A percentile compares a stretch with the other conserved stretches of the same genome.
Conservation (phyloP, 2,797 vertebrate species). For the Centroberyx gerrardi region DNA sequence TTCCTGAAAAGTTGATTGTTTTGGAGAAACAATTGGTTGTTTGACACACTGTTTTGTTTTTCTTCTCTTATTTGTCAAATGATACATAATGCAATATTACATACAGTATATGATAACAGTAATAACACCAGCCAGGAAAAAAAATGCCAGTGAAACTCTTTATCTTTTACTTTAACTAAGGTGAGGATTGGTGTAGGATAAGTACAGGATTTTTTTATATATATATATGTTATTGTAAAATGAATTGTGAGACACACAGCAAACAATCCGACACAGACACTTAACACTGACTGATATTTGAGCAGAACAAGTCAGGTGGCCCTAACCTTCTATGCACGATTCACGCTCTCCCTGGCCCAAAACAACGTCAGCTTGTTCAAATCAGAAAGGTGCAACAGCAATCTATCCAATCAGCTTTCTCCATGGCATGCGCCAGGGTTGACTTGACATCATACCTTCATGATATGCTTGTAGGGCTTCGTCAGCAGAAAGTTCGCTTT, state of each 20-base stretch:
- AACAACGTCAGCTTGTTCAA: slow-evolving; percentile 8
- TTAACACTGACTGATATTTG: slow-evolving; percentile 27
- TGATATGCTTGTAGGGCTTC: neutral
- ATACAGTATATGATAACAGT: too few relatives aligned
- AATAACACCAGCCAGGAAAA: too few relatives aligned
- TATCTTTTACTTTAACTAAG: too few relatives aligned
- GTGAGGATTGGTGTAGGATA: too few relatives aligned
- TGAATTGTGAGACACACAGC: neutral
- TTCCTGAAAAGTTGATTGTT: too few relatives aligned
- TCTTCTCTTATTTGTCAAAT: neutral
- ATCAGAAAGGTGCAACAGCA: neutral
- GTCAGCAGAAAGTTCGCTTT: neutral
- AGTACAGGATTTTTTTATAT: neutral
- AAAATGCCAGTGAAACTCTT: neutral
- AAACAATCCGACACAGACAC: slow-evolving; percentile 29
- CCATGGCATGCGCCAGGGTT: slow-evolving; percentile 23
- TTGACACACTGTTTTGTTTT: neutral
- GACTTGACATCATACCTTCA: slow-evolving; percentile 6
- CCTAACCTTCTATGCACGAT: slow-evolving; percentile 60
- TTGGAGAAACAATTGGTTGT: too few relatives aligned
- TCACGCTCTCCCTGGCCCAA: neutral
- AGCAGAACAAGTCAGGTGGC: slow-evolving; percentile 62
- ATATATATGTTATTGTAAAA: neutral
- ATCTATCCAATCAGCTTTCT: slow-evolving; percentile 14
- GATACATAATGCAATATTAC: too few relatives aligned